These are phyloP conservation scores for Grammomys dolichurus DNA, from an alignment of 2,113 vertebrate genomes.

Conservation along the genomic window DNA sequence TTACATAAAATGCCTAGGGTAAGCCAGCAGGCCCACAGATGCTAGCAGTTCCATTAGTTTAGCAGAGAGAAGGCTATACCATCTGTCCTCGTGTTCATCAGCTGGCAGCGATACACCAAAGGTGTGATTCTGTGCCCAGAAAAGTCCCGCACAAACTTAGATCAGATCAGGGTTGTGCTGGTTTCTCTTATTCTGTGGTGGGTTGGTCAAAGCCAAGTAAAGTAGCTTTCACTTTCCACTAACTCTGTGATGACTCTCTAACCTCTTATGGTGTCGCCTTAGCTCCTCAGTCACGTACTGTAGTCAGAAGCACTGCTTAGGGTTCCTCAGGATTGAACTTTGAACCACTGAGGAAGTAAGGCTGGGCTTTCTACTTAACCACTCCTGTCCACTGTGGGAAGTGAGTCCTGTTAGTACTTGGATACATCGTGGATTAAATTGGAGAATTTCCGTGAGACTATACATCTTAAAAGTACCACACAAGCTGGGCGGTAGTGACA, in stretches of 20 bases:
- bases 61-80: background rate
- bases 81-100: background rate
- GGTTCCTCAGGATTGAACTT: background rate
- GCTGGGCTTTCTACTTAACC: background rate
- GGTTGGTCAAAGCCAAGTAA: background rate
- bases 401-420: background rate
- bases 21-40: background rate
- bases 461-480: background rate
- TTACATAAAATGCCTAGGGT: background rate
- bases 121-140: conserved; percentile 14
- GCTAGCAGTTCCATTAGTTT: background rate
- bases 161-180: background rate
- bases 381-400: background rate
- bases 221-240: background rate
- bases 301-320: background rate
- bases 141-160: background rate
- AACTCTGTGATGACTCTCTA: background rate
- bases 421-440: background rate
- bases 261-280: background rate
- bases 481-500: too few relatives aligned
- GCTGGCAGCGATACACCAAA: background rate
- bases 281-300: background rate
- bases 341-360: background rate
- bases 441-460: background rate
- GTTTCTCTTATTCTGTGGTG: too few relatives aligned